Conservation (phyloP, 2,113 vertebrate genomes). For the Dasyurus viverrinus region DNA sequence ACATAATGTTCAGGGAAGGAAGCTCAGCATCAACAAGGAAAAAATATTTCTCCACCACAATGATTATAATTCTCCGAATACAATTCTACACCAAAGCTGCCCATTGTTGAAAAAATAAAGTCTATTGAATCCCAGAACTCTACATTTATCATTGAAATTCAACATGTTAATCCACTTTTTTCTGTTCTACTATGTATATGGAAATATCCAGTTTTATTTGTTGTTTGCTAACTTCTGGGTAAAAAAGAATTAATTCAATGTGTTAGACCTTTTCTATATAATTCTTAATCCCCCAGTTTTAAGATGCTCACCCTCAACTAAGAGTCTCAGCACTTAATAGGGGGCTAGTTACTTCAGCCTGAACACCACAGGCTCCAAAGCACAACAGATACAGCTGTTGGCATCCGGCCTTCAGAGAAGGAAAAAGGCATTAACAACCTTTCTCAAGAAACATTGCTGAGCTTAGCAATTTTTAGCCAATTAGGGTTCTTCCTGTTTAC, state of each 20-base stretch:
- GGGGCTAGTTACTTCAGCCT: slow-evolving; percentile 20
- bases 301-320: slow-evolving; percentile 23
- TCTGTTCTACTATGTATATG: background rate
- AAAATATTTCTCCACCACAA: background rate
- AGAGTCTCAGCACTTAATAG: slow-evolving; percentile 33
- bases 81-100: background rate
- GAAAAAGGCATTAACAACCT: slow-evolving; percentile 33
- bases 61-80: slow-evolving; percentile 56
- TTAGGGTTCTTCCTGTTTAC: slow-evolving; percentile 67
- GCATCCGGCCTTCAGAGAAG: slow-evolving; percentile 5
- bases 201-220: background rate
- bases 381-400: slow-evolving; percentile 13
- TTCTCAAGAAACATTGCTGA: slow-evolving; percentile 64
- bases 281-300: slow-evolving; percentile 45
- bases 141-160: background rate
- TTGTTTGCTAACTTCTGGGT: background rate
- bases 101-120: background rate
- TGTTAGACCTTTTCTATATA: background rate
- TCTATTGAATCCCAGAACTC: slow-evolving; percentile 8
- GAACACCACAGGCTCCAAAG: slow-evolving; percentile 39
- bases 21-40: slow-evolving; percentile 7
- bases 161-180: background rate
- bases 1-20: slow-evolving; percentile 7
- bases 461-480: slow-evolving; percentile 53
- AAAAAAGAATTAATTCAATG: background rate